Base-by-base conservation (phyloP, 2,797 vertebrate species). In the Petrocephalus schoutedeni region DNA sequence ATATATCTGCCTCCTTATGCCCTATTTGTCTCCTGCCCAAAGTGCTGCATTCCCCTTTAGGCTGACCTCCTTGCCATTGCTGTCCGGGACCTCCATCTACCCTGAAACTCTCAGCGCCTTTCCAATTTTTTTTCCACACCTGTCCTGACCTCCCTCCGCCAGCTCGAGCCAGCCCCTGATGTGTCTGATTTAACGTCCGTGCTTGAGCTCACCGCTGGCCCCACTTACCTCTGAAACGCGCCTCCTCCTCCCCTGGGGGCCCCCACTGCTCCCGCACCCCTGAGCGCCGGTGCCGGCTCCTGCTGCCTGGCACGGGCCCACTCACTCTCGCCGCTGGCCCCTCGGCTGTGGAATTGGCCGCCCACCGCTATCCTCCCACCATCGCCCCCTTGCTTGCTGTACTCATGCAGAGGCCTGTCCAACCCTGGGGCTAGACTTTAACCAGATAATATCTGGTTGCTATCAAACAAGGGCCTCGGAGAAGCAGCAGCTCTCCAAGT, bases 371-470 rank as follows among this genome's bases (percentile, higher is more conserved):
- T 21, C 83, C 51, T 64, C 80, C 89, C 67, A 1, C 86, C 87
- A 85, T 67, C 58, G 57, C 61, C 89, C 87, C 91, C 92, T 89
- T 89, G 90, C 91, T 90, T 89, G 90, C 88, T 87, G 41, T 32
- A 53, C 14, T 88, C 2, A 45, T 61, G 85, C 56, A 86, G 85
- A 41, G 19, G 36, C 85, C 59, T 45, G 36, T 64, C 21, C 61
- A 32, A 64, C 87, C 64, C 21, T 6, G 58, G 51, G 83, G 23
- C 59, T 32, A 51, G 58, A 64, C 58, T 71, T 86, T 41, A 85
- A 85, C 58, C 45, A 67, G 36, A 71, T 32, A 28, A 54, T 54
- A 67, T 84, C 53, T 88, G 36, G 83, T 85, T 67, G 80, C 58
- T 88, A 45, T 88, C 61, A 49, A 51, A 41, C 61, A 53, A 67